Percentiles rank a stretch among this genome's conserved stretches.
These are phyloP conservation scores for Protonemura montana DNA, from an alignment of 2,888 invertebrate species.

Conservation along the genomic window DNA sequence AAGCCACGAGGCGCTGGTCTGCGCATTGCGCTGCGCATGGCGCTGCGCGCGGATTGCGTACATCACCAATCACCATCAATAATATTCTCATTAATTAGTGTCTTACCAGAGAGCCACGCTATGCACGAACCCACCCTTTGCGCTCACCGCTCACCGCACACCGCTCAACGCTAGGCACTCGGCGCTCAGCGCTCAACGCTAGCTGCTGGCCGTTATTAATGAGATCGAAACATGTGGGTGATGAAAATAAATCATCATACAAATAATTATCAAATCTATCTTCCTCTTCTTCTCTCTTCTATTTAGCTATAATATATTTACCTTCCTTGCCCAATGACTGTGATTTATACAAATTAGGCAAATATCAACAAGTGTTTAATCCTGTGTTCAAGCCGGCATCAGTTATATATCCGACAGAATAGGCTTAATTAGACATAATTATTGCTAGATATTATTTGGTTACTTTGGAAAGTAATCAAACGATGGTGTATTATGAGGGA, in stretches of 20 bases:
- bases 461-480: no score
- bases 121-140: neutral
- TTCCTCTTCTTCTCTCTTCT: neutral
- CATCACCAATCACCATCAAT: neutral
- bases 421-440: neutral
- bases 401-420: conserved; percentile 21
- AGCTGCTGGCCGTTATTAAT: neutral
- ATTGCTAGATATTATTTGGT: neutral
- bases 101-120: neutral
- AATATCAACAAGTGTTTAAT: neutral
- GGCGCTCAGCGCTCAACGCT: neutral
- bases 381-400: neutral
- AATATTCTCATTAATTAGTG: neutral
- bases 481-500: no score
- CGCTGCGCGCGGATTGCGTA: no score
- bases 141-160: no score
- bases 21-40: no score
- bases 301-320: neutral
- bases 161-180: neutral
- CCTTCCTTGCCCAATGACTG: neutral
- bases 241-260: conserved; percentile 25
- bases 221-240: conserved; percentile 32
- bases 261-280: conserved; percentile 21
- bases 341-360: conserved; percentile 16
- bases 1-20: no score